Evolutionary conservation across 2,797 vertebrate genomes (phyloP).

Genomic region (Spheniscus humboldti): DNA sequence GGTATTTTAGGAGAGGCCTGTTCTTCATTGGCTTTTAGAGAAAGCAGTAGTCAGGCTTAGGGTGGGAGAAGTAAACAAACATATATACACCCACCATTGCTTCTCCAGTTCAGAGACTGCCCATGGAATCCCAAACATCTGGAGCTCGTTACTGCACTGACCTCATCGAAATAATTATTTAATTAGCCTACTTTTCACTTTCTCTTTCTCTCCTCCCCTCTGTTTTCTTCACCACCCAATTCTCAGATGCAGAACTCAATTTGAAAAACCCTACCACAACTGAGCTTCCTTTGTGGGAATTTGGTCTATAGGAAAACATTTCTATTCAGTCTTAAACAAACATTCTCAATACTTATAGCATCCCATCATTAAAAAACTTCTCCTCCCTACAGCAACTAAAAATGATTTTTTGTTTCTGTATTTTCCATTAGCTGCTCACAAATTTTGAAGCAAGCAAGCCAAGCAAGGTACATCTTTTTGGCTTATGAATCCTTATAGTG

Average conservation of each 20-base stretch:
- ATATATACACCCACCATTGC: neutral
- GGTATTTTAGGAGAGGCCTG: neutral
- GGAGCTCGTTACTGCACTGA: neutral
- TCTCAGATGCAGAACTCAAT: neutral
- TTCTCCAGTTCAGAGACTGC: neutral
- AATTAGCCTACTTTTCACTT: constrained; percentile 45
- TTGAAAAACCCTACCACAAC: neutral
- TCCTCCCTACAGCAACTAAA: neutral
- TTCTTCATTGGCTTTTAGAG: neutral
- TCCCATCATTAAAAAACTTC: neutral
- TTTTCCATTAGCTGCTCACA: neutral
- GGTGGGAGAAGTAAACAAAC: neutral
- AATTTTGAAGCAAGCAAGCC: neutral
- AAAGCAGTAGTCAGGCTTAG: neutral
- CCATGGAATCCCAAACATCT: neutral
- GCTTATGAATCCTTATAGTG: neutral
- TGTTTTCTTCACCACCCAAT: neutral
- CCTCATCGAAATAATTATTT: constrained; percentile 20
- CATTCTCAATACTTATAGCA: neutral
- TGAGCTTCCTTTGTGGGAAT: neutral
- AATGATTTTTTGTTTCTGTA: neutral
- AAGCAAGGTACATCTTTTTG: neutral
- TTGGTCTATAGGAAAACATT: neutral
- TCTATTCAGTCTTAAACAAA: neutral
- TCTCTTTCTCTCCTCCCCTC: neutral